Conservation (phyloP, 2,113 vertebrate species). For the Papio anubis region DNA sequence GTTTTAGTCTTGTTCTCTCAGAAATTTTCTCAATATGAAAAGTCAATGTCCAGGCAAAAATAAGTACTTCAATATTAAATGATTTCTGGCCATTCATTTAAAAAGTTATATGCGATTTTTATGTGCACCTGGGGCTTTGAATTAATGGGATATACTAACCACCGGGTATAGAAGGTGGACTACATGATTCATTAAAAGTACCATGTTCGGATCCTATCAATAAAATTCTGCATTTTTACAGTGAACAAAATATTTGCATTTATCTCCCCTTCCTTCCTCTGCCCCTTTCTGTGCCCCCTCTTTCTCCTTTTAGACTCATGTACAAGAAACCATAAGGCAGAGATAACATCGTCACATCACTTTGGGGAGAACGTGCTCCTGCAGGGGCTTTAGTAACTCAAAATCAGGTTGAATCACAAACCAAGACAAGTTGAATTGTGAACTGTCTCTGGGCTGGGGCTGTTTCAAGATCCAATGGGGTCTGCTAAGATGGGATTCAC, state of each 20-base stretch:
- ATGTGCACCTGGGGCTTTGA: background rate
- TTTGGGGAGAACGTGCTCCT: background rate
- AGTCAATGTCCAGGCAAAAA: background rate
- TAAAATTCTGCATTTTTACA: background rate
- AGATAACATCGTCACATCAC: background rate
- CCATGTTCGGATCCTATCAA: background rate
- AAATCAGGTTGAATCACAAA: background rate
- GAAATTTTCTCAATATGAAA: background rate
- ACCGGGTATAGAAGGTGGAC: background rate
- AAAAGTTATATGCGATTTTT: background rate
- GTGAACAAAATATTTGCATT: background rate
- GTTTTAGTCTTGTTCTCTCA: background rate
- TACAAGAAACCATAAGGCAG: background rate
- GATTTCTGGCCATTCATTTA: background rate
- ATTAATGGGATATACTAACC: background rate
- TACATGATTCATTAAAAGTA: background rate
- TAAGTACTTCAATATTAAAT: background rate
- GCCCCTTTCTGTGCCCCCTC: background rate
- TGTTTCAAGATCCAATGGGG: background rate
- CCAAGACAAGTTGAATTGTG: background rate
- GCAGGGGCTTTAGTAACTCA: background rate
- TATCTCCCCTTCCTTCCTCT: background rate
- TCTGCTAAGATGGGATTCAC: background rate
- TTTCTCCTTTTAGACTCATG: background rate
- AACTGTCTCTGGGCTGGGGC: background rate